Conservation (phyloP, 2,797 vertebrate species). For the Semaprochilodus insignis region DNA sequence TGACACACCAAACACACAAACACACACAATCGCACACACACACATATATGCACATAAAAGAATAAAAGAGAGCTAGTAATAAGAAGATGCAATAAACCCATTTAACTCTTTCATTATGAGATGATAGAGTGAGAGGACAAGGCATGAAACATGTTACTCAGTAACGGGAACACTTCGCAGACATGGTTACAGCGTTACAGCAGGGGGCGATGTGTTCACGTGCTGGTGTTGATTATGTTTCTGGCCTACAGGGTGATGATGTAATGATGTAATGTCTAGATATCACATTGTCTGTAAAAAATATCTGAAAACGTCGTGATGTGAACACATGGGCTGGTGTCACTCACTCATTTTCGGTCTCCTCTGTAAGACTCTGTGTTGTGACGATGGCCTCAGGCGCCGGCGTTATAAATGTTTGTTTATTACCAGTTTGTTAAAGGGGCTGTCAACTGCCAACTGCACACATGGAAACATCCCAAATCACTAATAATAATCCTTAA, state of each 20-base stretch:
- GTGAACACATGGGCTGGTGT: neutral
- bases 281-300: conserved; percentile 49
- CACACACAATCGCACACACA: conserved; percentile 48
- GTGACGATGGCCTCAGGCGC: neutral
- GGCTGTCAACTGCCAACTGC: conserved; percentile 41
- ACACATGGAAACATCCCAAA: too few relatives aligned
- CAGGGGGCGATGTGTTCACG: too few relatives aligned
- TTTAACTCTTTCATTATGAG: conserved; percentile 22
- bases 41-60: conserved; percentile 30
- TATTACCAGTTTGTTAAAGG: conserved; percentile 51
- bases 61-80: conserved; percentile 58
- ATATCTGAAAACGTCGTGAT: conserved; percentile 45
- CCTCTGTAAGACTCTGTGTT: neutral
- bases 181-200: too few relatives aligned
- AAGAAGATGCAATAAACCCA: conserved; percentile 78
- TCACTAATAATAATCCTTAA: too few relatives aligned
- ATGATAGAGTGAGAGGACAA: neutral
- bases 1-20: conserved; percentile 67
- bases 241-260: neutral
- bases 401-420: conserved; percentile 22
- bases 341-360: conserved; percentile 10
- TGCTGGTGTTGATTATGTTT: too few relatives aligned
- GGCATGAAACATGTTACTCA: too few relatives aligned
- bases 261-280: conserved; percentile 52
- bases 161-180: too few relatives aligned